Evolutionary conservation across 2,797 vertebrate genomes (phyloP).

Genomic region (Sitta carolinensis): DNA sequence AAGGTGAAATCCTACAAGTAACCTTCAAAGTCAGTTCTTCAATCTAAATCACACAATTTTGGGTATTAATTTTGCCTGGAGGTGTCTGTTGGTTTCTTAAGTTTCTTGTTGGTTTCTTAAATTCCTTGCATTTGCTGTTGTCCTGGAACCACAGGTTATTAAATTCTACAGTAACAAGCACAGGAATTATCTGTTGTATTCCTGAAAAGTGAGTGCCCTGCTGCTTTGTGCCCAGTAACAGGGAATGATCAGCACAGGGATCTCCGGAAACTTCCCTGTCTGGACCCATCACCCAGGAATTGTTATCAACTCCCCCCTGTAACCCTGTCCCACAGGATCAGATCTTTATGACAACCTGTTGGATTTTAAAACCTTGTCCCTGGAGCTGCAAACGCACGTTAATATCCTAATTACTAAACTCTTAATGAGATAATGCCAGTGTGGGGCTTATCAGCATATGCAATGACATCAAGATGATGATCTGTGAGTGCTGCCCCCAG

Average conservation of each 20-base stretch:
- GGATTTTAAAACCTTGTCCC: background rate
- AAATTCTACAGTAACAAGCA: rapidly evolving
- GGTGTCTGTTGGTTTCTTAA: background rate
- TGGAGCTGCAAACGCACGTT: background rate
- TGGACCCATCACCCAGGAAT: too few species aligned
- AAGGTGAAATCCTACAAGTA: background rate
- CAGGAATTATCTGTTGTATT: background rate
- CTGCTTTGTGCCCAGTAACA: background rate
- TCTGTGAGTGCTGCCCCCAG: background rate
- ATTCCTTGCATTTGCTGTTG: background rate
- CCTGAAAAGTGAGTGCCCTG: background rate
- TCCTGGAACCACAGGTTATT: background rate
- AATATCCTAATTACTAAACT: background rate
- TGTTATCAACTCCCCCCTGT: background rate
- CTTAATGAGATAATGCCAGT: background rate
- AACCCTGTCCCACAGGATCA: rapidly evolving
- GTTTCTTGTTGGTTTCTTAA: background rate
- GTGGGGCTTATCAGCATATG: background rate
- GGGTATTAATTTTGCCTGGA: background rate
- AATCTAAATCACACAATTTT: background rate
- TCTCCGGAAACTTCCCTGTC: background rate
- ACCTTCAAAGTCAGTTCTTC: background rate
- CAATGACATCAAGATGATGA: background rate
- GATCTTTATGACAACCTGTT: background rate
- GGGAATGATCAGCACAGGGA: background rate